Evolutionary conservation across 2,888 invertebrate species (phyloP).

Genomic region (Watsonalla binaria): DNA sequence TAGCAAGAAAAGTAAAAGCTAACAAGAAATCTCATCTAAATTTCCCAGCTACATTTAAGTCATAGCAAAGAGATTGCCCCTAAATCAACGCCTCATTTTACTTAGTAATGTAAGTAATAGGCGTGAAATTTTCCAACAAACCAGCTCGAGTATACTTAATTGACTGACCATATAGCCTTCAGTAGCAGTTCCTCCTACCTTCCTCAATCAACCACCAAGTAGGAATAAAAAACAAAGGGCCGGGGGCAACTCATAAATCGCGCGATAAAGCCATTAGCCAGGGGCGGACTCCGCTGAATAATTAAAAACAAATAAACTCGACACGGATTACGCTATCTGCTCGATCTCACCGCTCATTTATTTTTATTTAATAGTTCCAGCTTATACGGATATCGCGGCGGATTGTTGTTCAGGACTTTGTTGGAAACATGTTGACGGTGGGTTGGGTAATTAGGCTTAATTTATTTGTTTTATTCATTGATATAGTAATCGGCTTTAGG

Average conservation of each 20-base stretch:
- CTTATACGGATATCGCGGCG: constrained; percentile 35
- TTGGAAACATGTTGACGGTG: constrained; percentile 2
- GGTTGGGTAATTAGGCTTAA: neutral
- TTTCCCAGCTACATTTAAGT: no score
- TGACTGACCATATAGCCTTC: neutral
- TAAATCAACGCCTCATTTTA: neutral
- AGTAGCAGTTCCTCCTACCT: constrained; percentile 14
- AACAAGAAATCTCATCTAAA: no score
- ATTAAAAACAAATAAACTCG: constrained; percentile 77
- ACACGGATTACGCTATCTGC: constrained; percentile 72
- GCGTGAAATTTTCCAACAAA: neutral
- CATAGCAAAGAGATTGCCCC: neutral
- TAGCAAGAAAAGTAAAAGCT: no score
- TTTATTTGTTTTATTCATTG: neutral
- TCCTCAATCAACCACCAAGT: constrained; percentile 52
- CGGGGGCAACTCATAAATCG: constrained; percentile 61
- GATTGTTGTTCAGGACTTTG: constrained; percentile 21
- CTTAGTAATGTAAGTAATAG: neutral
- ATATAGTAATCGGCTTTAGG: no score
- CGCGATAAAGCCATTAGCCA: constrained; percentile 74
- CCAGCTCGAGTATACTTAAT: neutral
- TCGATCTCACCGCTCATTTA: constrained; percentile 59
- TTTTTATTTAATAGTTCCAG: constrained; percentile 61
- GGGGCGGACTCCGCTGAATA: constrained; percentile 71
- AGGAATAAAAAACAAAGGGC: constrained; percentile 61